Conservation (phyloP, 2,888 invertebrate genomes). For the Crepidodera aurea region DNA sequence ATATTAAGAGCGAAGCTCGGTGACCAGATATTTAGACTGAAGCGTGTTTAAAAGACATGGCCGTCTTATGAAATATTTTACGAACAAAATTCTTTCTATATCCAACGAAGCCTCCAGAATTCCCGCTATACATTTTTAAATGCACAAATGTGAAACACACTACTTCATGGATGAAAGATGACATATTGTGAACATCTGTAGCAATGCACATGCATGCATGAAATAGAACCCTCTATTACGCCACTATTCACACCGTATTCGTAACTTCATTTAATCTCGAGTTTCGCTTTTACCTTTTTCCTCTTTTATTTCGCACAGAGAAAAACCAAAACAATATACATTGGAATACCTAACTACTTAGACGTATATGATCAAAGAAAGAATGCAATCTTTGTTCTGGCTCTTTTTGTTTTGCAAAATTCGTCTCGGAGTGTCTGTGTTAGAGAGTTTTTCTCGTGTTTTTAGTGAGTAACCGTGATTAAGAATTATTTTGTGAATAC, state of each 20-base stretch:
- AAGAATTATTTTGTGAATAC: no score
- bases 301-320: conserved; percentile 19
- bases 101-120: background rate
- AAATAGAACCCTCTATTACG: conserved; percentile 17
- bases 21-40: no score
- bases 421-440: background rate
- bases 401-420: conserved; percentile 3
- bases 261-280: conserved; percentile 33
- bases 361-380: conserved; percentile 20
- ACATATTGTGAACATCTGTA: conserved; percentile 36
- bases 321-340: conserved; percentile 12
- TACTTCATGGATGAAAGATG: conserved; percentile 35
- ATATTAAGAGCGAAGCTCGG: no score
- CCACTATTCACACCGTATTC: conserved; percentile 18
- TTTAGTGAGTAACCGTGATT: no score
- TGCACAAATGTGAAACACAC: conserved; percentile 24
- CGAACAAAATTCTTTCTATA: conserved; percentile 4
- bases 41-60: no score
- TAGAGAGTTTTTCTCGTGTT: no score
- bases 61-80: no score
- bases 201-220: conserved; percentile 22
- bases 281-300: conserved; percentile 23
- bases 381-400: conserved; percentile 1
- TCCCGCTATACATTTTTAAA: conserved; percentile 17
- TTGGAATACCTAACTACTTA: conserved; percentile 16